phyloP scores from a whole-genome alignment of 2,797 vertebrate genomes.

The Aldrovandia affinis region DNA sequence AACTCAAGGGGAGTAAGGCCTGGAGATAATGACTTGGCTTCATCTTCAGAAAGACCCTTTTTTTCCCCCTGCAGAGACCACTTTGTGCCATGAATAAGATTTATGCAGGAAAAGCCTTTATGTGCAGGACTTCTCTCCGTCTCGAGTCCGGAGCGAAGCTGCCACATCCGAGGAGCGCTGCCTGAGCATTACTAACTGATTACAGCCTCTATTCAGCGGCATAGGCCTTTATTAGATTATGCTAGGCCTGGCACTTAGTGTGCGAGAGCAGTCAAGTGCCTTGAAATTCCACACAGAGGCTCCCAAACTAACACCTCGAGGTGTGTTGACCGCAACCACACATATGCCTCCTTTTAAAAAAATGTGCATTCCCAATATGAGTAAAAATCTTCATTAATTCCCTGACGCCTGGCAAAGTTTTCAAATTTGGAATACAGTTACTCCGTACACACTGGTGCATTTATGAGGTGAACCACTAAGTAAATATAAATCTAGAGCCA shows the following conservation, averaged over 20 bases:
- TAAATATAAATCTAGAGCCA: not conserved
- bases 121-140: conserved; percentile 64
- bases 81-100: conserved; percentile 78
- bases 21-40: conserved; percentile 73
- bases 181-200: conserved; percentile 81
- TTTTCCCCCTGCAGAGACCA: conserved; percentile 70
- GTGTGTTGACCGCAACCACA: not conserved
- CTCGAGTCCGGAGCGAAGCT: not conserved
- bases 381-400: not conserved
- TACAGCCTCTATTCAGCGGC: conserved; percentile 56
- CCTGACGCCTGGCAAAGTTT: not conserved
- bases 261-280: conserved; percentile 42
- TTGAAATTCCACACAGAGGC: conserved; percentile 22
- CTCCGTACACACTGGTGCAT: not conserved
- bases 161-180: conserved; percentile 71
- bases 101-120: conserved; percentile 75
- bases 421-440: not conserved
- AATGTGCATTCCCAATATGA: not conserved
- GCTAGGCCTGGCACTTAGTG: conserved; percentile 60
- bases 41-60: conserved; percentile 61
- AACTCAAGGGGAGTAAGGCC: conserved; percentile 67
- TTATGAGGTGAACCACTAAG: not conserved
- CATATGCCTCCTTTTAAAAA: not conserved
- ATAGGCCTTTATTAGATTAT: conserved; percentile 79
- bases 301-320: conserved; percentile 1